Base-by-base conservation (phyloP, 1,140 invertebrate genomes). In the Phymastichus coffea region DNA sequence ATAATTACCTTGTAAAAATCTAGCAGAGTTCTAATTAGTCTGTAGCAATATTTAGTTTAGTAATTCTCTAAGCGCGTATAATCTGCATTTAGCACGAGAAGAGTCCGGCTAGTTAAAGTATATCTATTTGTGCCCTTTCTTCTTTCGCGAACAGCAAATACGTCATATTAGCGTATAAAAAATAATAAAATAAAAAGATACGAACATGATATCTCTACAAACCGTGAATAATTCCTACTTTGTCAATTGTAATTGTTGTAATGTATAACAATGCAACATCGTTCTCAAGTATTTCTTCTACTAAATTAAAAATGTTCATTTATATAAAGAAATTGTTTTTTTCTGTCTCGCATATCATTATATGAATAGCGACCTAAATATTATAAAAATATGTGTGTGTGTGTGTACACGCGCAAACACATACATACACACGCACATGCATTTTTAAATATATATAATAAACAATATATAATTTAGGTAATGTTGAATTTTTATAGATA, bases 221-320 rank as follows among this genome's bases (percentile, higher is more conserved):
- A 59, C 44, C 17, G n/a, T 52, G 20, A 53, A 58, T 49, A 58
- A 46, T 59, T 59, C 49, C 41, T 47, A 53, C 40, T 59, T 59
- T 53, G 57, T 59, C 57, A 59, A 53, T 59, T 59, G 33, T 23
- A n/a, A n/a, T n/a, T n/a, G n/a, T n/a, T 28, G 17, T 38, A n/a
- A n/a, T n/a, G n/a, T n/a, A n/a, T n/a, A n/a, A n/a, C n/a, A 43
- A 51, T n/a, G 40, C 20, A 41, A 58, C 19, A 23, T 38, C 22
- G 25, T 47, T 30, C 14, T n/a, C n/a, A 47, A 37, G 22, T 38
- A 38, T 57, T 47, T 33, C 3, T 12, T 41, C 37, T 10, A 49
- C n/a, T 33, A 12, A n/a, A n/a, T n/a, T 28, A 30, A 17, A 57
- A 49, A n/a, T 38, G 15, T 41, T 57, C 47, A 49, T 49, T 25